Evolutionary conservation across 2,888 invertebrate genomes (phyloP).

Genomic region (Nezara viridula): DNA sequence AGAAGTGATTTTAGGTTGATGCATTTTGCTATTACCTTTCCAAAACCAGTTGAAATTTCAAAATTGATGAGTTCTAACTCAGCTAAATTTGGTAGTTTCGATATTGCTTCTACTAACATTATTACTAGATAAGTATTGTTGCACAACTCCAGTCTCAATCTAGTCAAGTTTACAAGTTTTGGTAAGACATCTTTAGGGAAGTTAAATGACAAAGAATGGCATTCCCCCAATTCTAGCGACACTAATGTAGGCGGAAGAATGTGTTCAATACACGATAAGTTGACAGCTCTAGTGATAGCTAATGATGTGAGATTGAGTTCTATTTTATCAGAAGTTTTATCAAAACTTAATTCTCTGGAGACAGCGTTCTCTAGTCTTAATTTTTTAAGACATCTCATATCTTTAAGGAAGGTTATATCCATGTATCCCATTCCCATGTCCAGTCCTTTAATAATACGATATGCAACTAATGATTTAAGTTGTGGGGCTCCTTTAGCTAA

Average conservation of each 20-base stretch:
- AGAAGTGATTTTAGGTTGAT: not conserved
- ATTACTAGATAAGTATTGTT: not conserved
- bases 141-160: not conserved
- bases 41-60: not conserved
- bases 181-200: not conserved
- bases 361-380: too few species aligned
- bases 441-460: not conserved
- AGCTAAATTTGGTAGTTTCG: not conserved
- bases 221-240: not conserved
- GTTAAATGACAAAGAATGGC: not conserved
- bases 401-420: not conserved
- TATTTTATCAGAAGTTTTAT: not conserved
- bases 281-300: not conserved
- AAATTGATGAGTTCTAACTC: slow-evolving; percentile 19
- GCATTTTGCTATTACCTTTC: not conserved
- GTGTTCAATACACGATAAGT: not conserved
- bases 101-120: not conserved
- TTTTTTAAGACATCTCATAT: not conserved
- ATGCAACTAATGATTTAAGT: not conserved
- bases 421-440: not conserved
- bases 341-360: not conserved
- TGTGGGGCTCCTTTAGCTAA: not conserved
- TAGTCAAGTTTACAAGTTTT: not conserved
- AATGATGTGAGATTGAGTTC: not conserved
- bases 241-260: slow-evolving; percentile 5